Conservation (phyloP, 2,797 vertebrate genomes). For the Lithobates pipiens region DNA sequence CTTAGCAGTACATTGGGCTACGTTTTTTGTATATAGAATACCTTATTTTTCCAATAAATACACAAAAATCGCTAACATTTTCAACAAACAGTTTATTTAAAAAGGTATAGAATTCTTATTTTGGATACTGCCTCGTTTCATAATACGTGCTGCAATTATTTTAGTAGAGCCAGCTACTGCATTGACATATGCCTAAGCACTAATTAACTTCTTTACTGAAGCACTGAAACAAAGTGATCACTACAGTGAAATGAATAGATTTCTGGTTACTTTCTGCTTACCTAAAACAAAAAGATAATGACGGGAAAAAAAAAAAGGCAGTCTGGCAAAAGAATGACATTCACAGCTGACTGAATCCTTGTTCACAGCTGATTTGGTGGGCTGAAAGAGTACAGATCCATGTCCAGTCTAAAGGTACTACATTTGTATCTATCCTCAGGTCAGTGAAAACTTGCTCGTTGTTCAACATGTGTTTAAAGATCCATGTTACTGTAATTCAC, state of each 20-base stretch:
- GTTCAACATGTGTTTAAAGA: conserved; percentile 44
- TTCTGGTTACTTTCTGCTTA: conserved; percentile 41
- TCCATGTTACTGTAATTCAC: background rate
- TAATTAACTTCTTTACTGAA: conserved; percentile 47
- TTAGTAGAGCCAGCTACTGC: background rate
- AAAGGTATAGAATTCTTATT: background rate
- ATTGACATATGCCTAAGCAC: background rate
- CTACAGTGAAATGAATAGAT: conserved; percentile 30
- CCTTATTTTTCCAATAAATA: no score
- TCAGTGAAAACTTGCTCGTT: conserved; percentile 41
- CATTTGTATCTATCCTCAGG: conserved; percentile 37
- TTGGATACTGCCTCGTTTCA: background rate
- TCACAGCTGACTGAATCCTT: conserved; percentile 53
- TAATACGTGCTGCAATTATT: background rate
- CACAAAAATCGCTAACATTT: no score
- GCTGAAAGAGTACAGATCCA: conserved; percentile 47
- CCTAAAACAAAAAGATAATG: conserved; percentile 53
- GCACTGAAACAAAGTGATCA: conserved; percentile 34
- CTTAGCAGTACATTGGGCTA: no score
- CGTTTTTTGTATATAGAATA: no score
- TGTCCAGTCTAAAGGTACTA: conserved; percentile 46
- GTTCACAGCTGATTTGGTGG: conserved; percentile 52
- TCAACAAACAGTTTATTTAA: no score
- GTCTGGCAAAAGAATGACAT: conserved; percentile 55
- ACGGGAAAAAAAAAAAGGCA: conserved; percentile 27